Percentiles rank a stretch among this genome's conserved stretches.
These are phyloP conservation scores for Aeoliscus strigatus DNA, from an alignment of 2,797 vertebrate genomes.

Conservation along the genomic window DNA sequence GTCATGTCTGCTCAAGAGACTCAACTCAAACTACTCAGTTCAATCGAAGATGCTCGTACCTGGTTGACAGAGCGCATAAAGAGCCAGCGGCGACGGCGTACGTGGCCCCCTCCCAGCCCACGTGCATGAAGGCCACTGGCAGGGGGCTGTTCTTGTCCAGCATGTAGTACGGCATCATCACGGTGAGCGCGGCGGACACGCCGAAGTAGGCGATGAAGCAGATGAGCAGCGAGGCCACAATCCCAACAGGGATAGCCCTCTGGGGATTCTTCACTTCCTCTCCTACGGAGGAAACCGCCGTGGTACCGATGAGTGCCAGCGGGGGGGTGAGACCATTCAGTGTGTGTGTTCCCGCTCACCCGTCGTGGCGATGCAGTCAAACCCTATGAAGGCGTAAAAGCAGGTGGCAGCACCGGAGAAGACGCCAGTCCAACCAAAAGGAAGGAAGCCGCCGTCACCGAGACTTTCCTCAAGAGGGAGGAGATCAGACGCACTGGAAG, in stretches of 20 bases:
- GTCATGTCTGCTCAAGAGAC: too few relatives aligned
- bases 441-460: conserved; percentile 88
- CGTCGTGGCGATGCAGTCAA: conserved; percentile 97
- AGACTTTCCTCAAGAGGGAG: conserved; percentile 22
- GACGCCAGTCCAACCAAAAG: conserved; percentile 86
- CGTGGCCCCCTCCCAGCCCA: conserved; percentile 90
- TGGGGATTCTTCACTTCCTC: conserved; percentile 99
- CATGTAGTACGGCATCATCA: conserved; percentile 97
- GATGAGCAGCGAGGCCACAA: conserved; percentile 91
- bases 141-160: conserved; percentile 90
- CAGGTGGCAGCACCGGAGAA: conserved; percentile 94
- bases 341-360: conserved; percentile 65
- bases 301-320: conserved; percentile 1
- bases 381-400: conserved; percentile 96
- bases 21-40: too few relatives aligned
- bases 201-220: conserved; percentile 95
- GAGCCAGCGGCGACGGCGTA: conserved; percentile 93
- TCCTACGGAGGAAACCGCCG: conserved; percentile 71
- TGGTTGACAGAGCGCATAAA: conserved; percentile 91
- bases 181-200: conserved; percentile 89
- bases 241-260: conserved; percentile 93
- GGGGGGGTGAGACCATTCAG: not conserved
- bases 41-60: conserved; percentile 78
- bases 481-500: conserved; percentile 61
- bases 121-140: conserved; percentile 88